A percentile compares a stretch with the other conserved stretches of the same genome.
Conservation (phyloP, 1,140 invertebrate genomes). For the Brachionus manjavacas region DNA sequence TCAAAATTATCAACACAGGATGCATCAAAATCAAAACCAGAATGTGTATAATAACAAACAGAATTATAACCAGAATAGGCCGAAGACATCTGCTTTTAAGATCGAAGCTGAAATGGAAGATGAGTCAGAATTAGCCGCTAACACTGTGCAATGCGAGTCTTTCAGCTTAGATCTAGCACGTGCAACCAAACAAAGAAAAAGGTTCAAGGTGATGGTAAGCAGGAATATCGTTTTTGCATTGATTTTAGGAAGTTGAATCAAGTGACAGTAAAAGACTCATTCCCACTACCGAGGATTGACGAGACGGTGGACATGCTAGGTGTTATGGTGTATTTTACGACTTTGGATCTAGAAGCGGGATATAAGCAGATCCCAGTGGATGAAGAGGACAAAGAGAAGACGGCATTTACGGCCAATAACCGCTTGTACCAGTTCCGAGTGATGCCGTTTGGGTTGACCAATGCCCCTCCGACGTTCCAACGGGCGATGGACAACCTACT, state of each 20-base stretch:
- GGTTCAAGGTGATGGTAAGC: background rate
- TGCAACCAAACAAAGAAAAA: too few relatives aligned
- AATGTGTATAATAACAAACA: too few relatives aligned
- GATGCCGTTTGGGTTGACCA: constrained; percentile 56
- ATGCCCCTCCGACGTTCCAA: constrained; percentile 53
- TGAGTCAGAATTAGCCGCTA: too few relatives aligned
- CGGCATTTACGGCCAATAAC: constrained; percentile 41
- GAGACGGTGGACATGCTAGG: background rate
- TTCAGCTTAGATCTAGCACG: too few relatives aligned
- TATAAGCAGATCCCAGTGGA: constrained; percentile 51
- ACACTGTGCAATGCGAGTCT: too few relatives aligned
- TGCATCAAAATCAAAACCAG: too few relatives aligned
- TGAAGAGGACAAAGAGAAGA: constrained; percentile 47
- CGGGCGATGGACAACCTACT: constrained; percentile 48
- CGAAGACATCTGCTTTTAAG: too few relatives aligned
- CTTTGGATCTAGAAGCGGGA: constrained; percentile 51
- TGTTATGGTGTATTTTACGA: constrained; percentile 45
- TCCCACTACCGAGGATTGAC: background rate
- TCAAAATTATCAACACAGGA: too few relatives aligned
- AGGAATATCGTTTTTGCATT: background rate
- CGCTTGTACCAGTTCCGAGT: constrained; percentile 46
- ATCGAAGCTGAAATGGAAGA: too few relatives aligned
- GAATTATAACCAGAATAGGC: too few relatives aligned
- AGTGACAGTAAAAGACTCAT: constrained; percentile 14
- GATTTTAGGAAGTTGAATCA: constrained; percentile 26